These are phyloP conservation scores for Troilus luridus DNA, from an alignment of 2,888 invertebrate species.

Conservation along the genomic window DNA sequence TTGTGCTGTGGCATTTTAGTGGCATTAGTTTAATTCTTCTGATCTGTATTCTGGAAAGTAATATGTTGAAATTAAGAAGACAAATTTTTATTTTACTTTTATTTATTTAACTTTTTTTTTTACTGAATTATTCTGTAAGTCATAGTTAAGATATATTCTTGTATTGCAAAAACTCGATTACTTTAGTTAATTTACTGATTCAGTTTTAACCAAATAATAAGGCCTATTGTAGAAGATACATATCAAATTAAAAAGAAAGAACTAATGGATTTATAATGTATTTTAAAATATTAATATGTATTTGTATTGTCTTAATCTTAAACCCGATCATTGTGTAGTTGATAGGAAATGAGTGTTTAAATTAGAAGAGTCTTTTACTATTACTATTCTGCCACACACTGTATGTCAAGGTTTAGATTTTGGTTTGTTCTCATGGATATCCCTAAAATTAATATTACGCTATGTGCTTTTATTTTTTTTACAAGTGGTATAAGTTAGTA, in stretches of 20 bases:
- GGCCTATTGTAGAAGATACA: slow-evolving; percentile 57
- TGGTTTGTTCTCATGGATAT: neutral
- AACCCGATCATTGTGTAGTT: slow-evolving; percentile 43
- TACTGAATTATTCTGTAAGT: neutral
- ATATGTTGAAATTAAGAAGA: neutral
- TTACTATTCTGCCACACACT: slow-evolving; percentile 30
- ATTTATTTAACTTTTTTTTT: slow-evolving; percentile 5
- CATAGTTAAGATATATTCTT: neutral
- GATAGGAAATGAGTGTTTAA: neutral
- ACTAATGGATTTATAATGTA: slow-evolving; percentile 23
- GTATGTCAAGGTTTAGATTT: slow-evolving; percentile 10
- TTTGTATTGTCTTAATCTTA: slow-evolving; percentile 42
- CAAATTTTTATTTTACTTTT: neutral
- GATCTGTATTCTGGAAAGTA: neutral
- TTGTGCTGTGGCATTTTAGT: slow-evolving; percentile 19
- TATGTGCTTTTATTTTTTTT: neutral
- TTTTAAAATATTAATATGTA: slow-evolving; percentile 53
- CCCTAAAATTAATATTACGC: neutral
- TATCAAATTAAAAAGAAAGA: slow-evolving; percentile 51
- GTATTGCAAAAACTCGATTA: neutral
- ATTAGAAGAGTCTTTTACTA: slow-evolving; percentile 14
- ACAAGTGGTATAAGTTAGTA: neutral
- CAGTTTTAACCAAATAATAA: slow-evolving; percentile 8
- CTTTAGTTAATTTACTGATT: slow-evolving; percentile 2
- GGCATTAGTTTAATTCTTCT: neutral